phyloP scores from a whole-genome alignment of 2,113 vertebrate species.

The Syngnathus scovelli region DNA sequence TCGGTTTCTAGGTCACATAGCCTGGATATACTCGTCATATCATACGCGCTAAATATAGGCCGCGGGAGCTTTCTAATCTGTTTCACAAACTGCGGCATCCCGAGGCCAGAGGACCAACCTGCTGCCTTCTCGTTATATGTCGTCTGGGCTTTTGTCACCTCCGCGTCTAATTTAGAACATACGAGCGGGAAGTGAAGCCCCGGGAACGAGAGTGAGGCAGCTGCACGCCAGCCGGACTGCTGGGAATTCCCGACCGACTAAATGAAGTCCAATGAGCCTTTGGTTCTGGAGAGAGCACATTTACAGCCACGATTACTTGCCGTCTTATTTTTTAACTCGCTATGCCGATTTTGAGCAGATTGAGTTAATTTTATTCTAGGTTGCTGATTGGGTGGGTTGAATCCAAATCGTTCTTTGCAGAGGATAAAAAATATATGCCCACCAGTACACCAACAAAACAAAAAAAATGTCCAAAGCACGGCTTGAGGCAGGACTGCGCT shows the following conservation, averaged over 20 bases:
- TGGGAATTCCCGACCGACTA: background rate
- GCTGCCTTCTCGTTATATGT: constrained; percentile 25
- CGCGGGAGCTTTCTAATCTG: constrained; percentile 39
- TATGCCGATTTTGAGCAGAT: no score
- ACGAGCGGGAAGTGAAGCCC: constrained; percentile 2
- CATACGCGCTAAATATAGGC: constrained; percentile 45
- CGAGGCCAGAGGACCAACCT: constrained; percentile 18
- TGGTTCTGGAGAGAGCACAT: background rate
- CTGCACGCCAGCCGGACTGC: no score
- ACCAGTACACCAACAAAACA: no score
- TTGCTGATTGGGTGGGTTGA: no score
- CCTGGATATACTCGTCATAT: constrained; percentile 7
- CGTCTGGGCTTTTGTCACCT: constrained; percentile 30
- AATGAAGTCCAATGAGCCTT: background rate
- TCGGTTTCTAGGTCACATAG: constrained; percentile 54
- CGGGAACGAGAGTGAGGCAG: background rate
- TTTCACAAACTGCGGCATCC: constrained; percentile 40
- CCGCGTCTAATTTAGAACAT: constrained; percentile 29
- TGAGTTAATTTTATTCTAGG: no score
- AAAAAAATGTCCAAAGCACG: no score
- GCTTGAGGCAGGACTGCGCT: background rate
- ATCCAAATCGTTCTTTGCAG: no score
- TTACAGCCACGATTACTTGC: background rate
- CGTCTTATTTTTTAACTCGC: no score
- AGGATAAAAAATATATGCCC: no score